These are phyloP conservation scores for Nettapus auritus DNA, from an alignment of 2,113 vertebrate genomes.

Conservation along the genomic window DNA sequence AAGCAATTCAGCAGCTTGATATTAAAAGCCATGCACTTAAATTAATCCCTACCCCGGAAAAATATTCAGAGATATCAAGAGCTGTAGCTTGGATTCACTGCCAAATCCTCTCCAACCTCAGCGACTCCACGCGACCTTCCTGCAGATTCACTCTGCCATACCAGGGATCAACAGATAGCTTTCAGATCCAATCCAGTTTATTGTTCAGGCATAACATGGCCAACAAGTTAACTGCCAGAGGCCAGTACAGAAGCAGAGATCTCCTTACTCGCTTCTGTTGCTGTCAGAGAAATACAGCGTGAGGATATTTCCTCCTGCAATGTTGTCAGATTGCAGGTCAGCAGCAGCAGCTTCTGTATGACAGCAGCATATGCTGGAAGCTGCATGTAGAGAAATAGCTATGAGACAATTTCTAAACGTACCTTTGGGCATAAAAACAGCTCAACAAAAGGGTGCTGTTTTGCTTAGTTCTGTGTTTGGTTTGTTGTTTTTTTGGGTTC, in stretches of 20 bases:
- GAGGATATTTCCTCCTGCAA: not conserved
- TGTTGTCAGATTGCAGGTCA: not conserved
- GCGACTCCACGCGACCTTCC: not conserved
- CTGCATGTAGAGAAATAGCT: not conserved
- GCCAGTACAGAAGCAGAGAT: not conserved
- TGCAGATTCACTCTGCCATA: not conserved
- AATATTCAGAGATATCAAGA: not conserved
- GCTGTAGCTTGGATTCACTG: not conserved
- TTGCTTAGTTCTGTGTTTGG: not conserved
- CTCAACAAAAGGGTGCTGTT: not conserved
- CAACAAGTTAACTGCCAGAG: not conserved
- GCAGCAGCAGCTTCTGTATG: not conserved
- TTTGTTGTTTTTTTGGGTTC: not conserved
- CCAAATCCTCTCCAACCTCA: not conserved
- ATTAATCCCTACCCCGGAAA: slow-evolving; percentile 15
- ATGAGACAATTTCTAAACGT: not conserved
- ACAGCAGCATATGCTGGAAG: not conserved
- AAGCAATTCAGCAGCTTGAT: slow-evolving; percentile 4
- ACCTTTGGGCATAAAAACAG: not conserved
- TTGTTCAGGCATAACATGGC: not conserved
- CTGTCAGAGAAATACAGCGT: not conserved
- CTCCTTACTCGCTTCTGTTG: not conserved
- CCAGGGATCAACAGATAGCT: not conserved
- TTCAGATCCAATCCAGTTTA: not conserved
- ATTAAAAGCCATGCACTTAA: slow-evolving; percentile 20